Evolutionary conservation across 2,797 vertebrate genomes (phyloP).

Genomic region (Mus minutoides): DNA sequence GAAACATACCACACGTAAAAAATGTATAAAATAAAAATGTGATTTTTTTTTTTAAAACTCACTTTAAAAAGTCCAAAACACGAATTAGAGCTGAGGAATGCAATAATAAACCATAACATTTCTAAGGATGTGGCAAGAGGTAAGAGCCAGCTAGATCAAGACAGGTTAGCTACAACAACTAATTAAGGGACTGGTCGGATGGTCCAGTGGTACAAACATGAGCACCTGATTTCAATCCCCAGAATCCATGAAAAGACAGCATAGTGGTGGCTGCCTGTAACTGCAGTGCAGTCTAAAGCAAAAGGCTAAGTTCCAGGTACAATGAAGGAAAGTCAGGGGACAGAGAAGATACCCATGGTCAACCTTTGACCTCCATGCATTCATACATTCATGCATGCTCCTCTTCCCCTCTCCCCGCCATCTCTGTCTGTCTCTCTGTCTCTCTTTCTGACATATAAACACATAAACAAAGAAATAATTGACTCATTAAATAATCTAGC

Average conservation of each 20-base stretch:
- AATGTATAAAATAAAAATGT: background rate
- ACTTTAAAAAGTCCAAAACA: background rate
- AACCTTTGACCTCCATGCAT: background rate
- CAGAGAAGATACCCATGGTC: background rate
- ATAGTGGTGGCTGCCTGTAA: background rate
- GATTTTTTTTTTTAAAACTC: background rate
- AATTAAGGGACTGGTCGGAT: background rate
- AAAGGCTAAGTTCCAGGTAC: background rate
- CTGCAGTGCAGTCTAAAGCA: background rate
- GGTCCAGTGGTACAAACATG: background rate
- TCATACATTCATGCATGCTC: background rate
- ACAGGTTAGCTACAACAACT: background rate
- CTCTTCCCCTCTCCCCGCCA: too few species aligned
- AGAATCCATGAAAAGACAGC: background rate
- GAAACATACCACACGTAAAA: background rate
- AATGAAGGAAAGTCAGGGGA: background rate
- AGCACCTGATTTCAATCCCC: background rate
- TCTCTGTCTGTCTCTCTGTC: background rate
- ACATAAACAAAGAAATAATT: background rate
- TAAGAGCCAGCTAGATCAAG: background rate
- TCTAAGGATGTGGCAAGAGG: background rate
- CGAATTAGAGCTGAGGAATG: background rate
- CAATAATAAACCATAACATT: background rate
- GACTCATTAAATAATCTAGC: background rate
- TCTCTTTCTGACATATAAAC: background rate